Percentiles rank a stretch among this genome's conserved stretches.
Conservation (phyloP, 2,113 vertebrate genomes). For the Hippocampus zosterae region DNA sequence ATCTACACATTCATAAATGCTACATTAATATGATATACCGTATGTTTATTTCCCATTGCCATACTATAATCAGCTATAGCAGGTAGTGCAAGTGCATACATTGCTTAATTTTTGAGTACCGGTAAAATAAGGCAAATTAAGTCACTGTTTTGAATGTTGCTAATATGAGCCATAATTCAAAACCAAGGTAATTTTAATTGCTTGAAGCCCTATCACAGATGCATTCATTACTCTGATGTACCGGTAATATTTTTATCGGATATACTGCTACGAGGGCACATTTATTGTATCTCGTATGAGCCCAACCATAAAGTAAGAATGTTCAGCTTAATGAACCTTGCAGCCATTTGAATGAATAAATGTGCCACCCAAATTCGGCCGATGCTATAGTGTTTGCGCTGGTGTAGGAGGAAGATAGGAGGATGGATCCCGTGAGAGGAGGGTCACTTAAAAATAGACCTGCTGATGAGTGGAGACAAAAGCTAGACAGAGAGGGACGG, state of each 20-base stretch:
- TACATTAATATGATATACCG: neutral
- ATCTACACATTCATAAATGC: neutral
- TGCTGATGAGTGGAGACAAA: constrained; percentile 53
- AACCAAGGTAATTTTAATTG: constrained; percentile 6
- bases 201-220: neutral
- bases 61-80: neutral
- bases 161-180: constrained; percentile 13
- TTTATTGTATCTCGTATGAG: neutral
- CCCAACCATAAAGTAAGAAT: neutral
- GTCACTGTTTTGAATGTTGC: constrained; percentile 31
- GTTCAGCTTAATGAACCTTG: neutral
- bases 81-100: too few relatives aligned
- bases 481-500: constrained; percentile 42
- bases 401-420: constrained; percentile 40
- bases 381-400: constrained; percentile 30
- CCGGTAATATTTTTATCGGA: neutral
- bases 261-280: neutral
- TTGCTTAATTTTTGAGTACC: too few relatives aligned
- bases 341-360: neutral
- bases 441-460: constrained; percentile 62
- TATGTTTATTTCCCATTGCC: neutral
- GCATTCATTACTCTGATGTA: neutral
- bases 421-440: constrained; percentile 32
- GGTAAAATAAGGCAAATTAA: neutral
- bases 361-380: constrained; percentile 12